Base-by-base conservation (phyloP, 2,888 invertebrate species). In the Subacronicta megacephala region DNA sequence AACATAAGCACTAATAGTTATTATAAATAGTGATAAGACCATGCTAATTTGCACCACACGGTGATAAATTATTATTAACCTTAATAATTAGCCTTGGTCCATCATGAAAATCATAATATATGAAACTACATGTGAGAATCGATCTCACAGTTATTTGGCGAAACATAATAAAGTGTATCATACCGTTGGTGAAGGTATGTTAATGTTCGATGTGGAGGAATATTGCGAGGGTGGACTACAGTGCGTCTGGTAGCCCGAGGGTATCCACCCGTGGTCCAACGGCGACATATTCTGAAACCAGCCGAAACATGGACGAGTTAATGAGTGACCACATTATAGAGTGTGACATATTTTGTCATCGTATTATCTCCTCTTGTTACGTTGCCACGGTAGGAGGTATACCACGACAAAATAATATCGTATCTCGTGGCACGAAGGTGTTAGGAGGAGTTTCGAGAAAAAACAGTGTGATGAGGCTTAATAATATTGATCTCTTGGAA, bases 241-340 rank as follows among this genome's bases (percentile, higher is more conserved):
- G 84, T 92, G 92, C 26, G 94, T 89, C 80, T 94, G 94, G 83
- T 94, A 95, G 52, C 90, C 90, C 46, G 95, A 95, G 82, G 95
- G 94, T 84, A 95, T 95, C 94, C 95, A 95, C 79, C 92, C 95
- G 85, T 96, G 96, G 81, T 96, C 96, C 89, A 96, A 77, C 12
- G 93, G 90, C 7, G 93, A 92, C 89, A 93, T 90, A 37, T 90
- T 93, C 94, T 94, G 93, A 15, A 90, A 92, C 55, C 79, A 87
- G 75, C 47, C 70, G 80, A 63, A 82, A 72, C 18, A 15, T 31
- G 17, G 7, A 58, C 49, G 20, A 31, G n/a, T 44, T 13, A 51
- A 31, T 13, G n/a, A 31, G n/a, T n/a, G n/a, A 2, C n/a, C 31
- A 31, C 2, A 26, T 3, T 10, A 26, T 26, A 2, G 26, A 10